phyloP scores from a whole-genome alignment of 2,113 vertebrate species.

The Scophthalmus maximus region DNA sequence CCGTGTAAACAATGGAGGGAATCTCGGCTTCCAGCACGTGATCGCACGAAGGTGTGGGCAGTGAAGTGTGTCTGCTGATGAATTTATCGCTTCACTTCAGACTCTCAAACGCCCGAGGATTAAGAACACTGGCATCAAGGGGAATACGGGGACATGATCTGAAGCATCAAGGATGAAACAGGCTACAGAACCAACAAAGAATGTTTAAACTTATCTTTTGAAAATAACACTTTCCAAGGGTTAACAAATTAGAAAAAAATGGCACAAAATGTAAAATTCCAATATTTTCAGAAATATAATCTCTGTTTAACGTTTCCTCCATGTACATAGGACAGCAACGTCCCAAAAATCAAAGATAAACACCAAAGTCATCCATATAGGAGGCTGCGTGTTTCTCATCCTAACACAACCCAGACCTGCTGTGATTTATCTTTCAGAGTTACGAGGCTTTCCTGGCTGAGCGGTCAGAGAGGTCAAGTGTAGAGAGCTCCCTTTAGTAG shows the following conservation, averaged over 20 bases:
- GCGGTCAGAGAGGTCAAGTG: constrained; percentile 65
- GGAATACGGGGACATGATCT: neutral
- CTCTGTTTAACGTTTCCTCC: constrained; percentile 21
- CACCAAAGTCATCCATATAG: constrained; percentile 35
- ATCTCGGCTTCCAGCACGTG: constrained; percentile 39
- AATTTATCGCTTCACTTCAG: constrained; percentile 29
- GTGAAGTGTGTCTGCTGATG: constrained; percentile 10
- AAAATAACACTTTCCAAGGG: neutral
- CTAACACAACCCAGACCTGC: constrained; percentile 76
- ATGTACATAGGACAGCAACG: constrained; percentile 13
- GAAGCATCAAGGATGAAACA: neutral
- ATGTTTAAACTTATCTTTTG: neutral
- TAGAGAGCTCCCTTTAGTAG: constrained; percentile 26
- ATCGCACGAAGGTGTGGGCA: constrained; percentile 24
- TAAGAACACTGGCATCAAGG: neutral
- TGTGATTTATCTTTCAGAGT: constrained; percentile 67
- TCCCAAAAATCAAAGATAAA: constrained; percentile 62
- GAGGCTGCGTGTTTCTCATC: constrained; percentile 45
- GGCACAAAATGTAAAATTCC: neutral
- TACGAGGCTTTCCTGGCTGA: constrained; percentile 63
- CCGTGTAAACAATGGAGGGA: constrained; percentile 51
- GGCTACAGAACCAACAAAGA: neutral
- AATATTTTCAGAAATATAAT: neutral
- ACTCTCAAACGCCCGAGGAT: constrained; percentile 4
- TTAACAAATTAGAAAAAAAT: neutral